Evolutionary conservation across 2,113 vertebrate species (phyloP).

Genomic region (Syngnathus floridae): DNA sequence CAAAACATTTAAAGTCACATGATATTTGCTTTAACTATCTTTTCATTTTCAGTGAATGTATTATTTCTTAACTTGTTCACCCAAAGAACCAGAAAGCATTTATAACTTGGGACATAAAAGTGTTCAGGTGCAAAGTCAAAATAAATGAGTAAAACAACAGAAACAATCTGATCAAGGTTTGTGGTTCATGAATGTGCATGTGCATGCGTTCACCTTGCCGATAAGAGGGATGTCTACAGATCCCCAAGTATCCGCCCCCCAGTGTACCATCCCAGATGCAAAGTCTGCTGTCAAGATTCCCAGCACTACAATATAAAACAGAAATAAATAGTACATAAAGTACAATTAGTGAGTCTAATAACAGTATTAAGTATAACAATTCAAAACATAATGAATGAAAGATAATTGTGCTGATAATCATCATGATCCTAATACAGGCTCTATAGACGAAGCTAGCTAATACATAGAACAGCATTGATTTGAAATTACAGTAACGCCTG

Average conservation of each 20-base stretch:
- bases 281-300: constrained; percentile 81
- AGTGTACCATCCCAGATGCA: constrained; percentile 73
- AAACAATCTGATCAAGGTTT: too few relatives aligned
- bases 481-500: too few relatives aligned
- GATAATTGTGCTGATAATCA: background rate
- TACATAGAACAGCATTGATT: too few relatives aligned
- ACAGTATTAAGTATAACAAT: background rate
- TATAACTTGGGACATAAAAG: too few relatives aligned
- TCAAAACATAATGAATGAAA: background rate
- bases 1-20: too few relatives aligned
- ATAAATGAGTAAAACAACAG: background rate
- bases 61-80: too few relatives aligned
- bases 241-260: constrained; percentile 79
- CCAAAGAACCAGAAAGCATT: too few relatives aligned
- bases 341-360: constrained; percentile 9
- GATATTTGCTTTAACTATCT: too few relatives aligned
- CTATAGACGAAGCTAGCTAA: too few relatives aligned
- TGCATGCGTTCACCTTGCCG: constrained; percentile 67
- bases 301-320: constrained; percentile 56
- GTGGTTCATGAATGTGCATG: constrained; percentile 2
- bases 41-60: too few relatives aligned
- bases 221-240: constrained; percentile 83
- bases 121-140: too few relatives aligned
- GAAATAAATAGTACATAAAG: constrained; percentile 19
- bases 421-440: too few relatives aligned